Conservation (phyloP, 2,888 invertebrate genomes). For the Malacosoma neustria region DNA sequence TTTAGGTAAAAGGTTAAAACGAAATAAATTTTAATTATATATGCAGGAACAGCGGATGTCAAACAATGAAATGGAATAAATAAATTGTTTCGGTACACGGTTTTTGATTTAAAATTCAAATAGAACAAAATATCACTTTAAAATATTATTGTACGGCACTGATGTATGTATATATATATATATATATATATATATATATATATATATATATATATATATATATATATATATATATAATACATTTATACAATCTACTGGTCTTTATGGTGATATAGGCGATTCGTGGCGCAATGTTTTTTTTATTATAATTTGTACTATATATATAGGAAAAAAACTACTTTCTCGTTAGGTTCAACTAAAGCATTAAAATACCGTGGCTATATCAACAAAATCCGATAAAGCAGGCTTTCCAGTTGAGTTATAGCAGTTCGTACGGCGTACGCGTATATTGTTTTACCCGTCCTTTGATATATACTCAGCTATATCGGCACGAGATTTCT, state of each 20-base stretch:
- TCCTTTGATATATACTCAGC: constrained; percentile 22
- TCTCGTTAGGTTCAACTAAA: background rate
- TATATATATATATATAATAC: no score
- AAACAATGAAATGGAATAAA: background rate
- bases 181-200: no score
- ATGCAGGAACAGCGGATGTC: background rate
- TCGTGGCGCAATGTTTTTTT: no score
- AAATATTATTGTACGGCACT: no score
- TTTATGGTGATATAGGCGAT: no score
- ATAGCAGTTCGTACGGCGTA: constrained; percentile 14
- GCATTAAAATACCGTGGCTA: background rate
- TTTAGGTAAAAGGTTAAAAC: background rate
- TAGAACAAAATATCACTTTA: no score
- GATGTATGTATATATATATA: no score
- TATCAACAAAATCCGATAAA: constrained; percentile 17
- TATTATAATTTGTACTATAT: no score
- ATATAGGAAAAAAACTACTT: no score
- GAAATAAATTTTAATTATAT: background rate
- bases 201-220: no score
- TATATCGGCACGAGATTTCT: constrained; percentile 6
- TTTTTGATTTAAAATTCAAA: background rate
- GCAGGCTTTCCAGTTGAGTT: constrained; percentile 9
- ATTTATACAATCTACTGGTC: no score
- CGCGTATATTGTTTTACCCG: constrained; percentile 29
- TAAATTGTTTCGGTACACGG: background rate